Evolutionary conservation across 2,113 vertebrate species (phyloP), one percentile per base, ranked within the genome.

Genomic region (Indicator indicator): DNA sequence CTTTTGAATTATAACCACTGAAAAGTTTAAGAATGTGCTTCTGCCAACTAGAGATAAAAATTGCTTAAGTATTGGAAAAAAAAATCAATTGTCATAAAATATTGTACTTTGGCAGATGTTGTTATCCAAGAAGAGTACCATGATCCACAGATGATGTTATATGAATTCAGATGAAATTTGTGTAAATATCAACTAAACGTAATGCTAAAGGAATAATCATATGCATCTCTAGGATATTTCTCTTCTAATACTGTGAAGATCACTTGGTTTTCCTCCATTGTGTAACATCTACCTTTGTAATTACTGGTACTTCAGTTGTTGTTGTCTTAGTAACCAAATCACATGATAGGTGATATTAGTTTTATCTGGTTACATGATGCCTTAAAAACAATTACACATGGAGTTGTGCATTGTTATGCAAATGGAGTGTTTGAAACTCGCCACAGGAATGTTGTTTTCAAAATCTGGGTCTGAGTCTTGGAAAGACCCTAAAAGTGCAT

Each of bases 391-490:
- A 55, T 55, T 55, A 62, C 40, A 83, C 32, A 12, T 73, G 59
- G 44, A 88, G 17, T 63, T 91, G 17, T 92, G 55, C 44, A 36
- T 83, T 65, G 28, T 56, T 90, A 76, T 79, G 32, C 55, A 82
- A 40, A 58, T 76, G 46, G 28, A 26, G 5, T 63, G 48, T 93
- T 79, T 86, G 79, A 86, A 77, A 72, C n/a, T 75, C 24, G 56
- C 55, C 33, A 33, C 9, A 56, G 16, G 19, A 67, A 42, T 52
- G 30, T 2, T 78, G 27, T 78, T 87, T 75, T 79, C 59, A 63
- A 82, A 91, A 23, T 71, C 28, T 42, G 55, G 1, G 12, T 75
- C 33, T 76, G 67, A 44, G 9, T 59, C 38, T 78, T 79, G 33
- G 30, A 87, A 48, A 72, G 18, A 70, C 68, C 7, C 7, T 42